Base-by-base conservation (phyloP, 2,113 vertebrate genomes). In the Equus quagga region DNA sequence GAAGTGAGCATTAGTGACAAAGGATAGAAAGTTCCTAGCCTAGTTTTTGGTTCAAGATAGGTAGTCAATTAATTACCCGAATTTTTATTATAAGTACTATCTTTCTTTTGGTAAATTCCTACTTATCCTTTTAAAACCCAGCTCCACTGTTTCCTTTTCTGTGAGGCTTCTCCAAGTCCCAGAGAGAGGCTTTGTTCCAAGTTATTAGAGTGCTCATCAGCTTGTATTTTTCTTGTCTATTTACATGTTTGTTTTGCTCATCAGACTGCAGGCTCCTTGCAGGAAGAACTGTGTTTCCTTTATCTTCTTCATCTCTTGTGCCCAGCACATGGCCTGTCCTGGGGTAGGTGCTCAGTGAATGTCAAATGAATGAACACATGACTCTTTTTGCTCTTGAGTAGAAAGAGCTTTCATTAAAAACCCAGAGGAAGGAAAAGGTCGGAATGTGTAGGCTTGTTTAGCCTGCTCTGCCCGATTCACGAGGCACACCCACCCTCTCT, bases 361-460 rank as follows among this genome's bases (percentile, higher is more conserved):
- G 76, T 54, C 76, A 85, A 78, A 69, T 96, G 82, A 98, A 91
- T 95, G 97, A 92, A 93, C 91, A 97, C 96, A 96, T 91, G 96
- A 93, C 79, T 93, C 64, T 81, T 98, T 97, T 97, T 94, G 87
- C 65, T 97, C 70, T 78, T 89, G n/a, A 26, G 75, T 87, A 96
- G 95, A 96, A 88, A 97, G 90, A 80, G 95, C 95, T 73, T 96
- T 96, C 89, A 93, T 98, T 97, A 97, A 98, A 93, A 95, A 94
- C 31, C 82, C 89, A 95, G 76, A 97, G 97, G 97, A 97, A 97
- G 97, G 98, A 97, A 98, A 83, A 8, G 8, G 92, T 94, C 96
- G 97, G 93, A 95, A 73, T 62, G 94, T 89, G 79, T 95, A 92
- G 91, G 97, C 84, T 96, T 98, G 98, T 98, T 98, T 98, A 97